Base-by-base conservation (phyloP, 23 tunicate genomes). In the Oikopleura dioica region DNA sequence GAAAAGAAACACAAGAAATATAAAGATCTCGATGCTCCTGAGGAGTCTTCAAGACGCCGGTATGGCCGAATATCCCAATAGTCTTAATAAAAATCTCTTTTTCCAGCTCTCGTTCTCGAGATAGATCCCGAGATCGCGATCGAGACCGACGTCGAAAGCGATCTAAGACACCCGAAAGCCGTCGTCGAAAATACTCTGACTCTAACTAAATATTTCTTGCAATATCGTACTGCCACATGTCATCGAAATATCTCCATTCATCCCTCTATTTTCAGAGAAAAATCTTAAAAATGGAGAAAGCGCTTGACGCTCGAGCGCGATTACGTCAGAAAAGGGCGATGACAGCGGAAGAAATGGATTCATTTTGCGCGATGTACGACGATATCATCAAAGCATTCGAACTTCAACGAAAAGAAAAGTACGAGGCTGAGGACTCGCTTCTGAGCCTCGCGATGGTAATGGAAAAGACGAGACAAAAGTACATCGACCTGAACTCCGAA, bases 1-100 rank as follows among this genome's bases (percentile, higher is more conserved):
- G 72, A 63, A 28, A 63, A 63, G 26, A 63, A 63, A 28, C 72
- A 63, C 26, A 63, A 63, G 26, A 63, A 63, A 44, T 44, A 44
- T 44, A 44, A 44, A 44, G 55, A 44, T 21, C 55, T 44, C 21
- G 55, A 44, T 21, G 55, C 55, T 44, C 55, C 55, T 9, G 55
- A 44, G 21, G 55, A 44, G 55, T 44, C 21, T 9, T 44, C 9
- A 44, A 9, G 9, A 21, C 16, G 21, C 55, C 55, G 16, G 21
- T 44, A 9, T 9, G 21, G 21, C 9, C 21, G 21, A 9, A 44
- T 44, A 9, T 9, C 55, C 55, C 55, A 9, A 21, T 9, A 44
- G 55, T 44, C 21, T 44, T 44, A 9, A 44, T 44, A 44, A 21
- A 44, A 9, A 44, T 21, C 21, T 44, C 21, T 44, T 44, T 44